These are phyloP conservation scores for Eulemur rubriventer DNA, from an alignment of 2,797 vertebrate species.

Conservation along the genomic window DNA sequence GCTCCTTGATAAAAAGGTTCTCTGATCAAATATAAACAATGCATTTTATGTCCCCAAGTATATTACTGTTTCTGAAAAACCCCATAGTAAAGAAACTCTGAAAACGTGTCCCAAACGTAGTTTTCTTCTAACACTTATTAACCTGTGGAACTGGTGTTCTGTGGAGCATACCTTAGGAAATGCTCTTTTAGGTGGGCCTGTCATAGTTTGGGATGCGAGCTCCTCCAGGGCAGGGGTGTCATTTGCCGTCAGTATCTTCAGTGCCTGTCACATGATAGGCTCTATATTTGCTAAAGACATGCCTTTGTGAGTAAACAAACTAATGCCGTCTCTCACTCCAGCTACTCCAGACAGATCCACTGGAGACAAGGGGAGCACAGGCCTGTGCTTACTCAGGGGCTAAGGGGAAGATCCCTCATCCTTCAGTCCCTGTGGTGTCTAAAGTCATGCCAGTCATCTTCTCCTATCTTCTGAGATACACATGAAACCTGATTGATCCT, in stretches of 20 bases:
- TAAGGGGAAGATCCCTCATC: not conserved
- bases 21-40: not conserved
- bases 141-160: not conserved
- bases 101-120: not conserved
- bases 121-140: not conserved
- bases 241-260: not conserved
- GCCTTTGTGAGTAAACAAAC: not conserved
- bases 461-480: not conserved
- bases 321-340: not conserved
- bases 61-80: not conserved
- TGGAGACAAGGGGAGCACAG: not conserved
- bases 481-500: not conserved
- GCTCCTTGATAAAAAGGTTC: not conserved
- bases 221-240: not conserved
- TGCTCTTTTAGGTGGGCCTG: not conserved
- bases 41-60: not conserved
- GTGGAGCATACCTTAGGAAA: not conserved
- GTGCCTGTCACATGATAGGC: not conserved
- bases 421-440: not conserved
- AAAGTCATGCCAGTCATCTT: not conserved
- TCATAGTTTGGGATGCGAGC: not conserved
- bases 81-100: not conserved
- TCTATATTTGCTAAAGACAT: not conserved
- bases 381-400: not conserved
- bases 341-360: not conserved